Evolutionary conservation across 2,113 vertebrate genomes (phyloP), one percentile per base, ranked within the genome.

Genomic region (Hippopotamus amphibius): DNA sequence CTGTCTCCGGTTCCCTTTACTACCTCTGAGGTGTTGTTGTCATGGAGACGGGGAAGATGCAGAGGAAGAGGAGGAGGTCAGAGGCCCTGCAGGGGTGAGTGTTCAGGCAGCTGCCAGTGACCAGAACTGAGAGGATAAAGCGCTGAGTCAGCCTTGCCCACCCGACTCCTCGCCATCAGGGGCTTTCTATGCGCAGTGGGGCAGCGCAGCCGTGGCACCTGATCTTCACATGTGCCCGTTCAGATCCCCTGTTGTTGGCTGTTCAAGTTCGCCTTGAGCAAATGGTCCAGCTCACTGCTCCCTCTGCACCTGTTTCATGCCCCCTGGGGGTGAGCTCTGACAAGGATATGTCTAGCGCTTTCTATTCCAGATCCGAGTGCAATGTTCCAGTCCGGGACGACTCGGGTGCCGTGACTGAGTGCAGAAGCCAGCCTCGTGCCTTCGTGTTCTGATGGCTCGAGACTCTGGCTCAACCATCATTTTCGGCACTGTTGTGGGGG

Each of bases 61-160:
- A 3, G 12, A 28, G 15, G 14, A 4, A 6, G 19, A 65, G 48
- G 30, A 30, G 8, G 8, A 5, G 37, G 48, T 26, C 19, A 46
- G 28, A 7, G 0, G 21, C 5, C 0, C 33, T 10, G 33, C 88
- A 59, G 59, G 46, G 61, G 12, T 4, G 2, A 0, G 8, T 22
- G 30, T 24, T 5, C 1, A 15, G 66, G 43, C 2, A 10, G 24
- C 13, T 2, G 16, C 24, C 0, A 6, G 68, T 5, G 7, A 43
- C 65, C 50, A n/a, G 55, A 11, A 4, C 28, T 2, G 43, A 63
- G 74, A 33, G 63, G 22, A 14, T 7, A 83, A 5, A 10, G 66
- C 2, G 9, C 59, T 0, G 3, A 0, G 28, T 8, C 7, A 15
- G 41, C 50, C 7, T 22, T 12, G 26, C 37, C 7, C 33, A 2